Evolutionary conservation across 2,888 invertebrate species (phyloP), one percentile per base, ranked within the genome.

Genomic region (Diogma glabrata): DNA sequence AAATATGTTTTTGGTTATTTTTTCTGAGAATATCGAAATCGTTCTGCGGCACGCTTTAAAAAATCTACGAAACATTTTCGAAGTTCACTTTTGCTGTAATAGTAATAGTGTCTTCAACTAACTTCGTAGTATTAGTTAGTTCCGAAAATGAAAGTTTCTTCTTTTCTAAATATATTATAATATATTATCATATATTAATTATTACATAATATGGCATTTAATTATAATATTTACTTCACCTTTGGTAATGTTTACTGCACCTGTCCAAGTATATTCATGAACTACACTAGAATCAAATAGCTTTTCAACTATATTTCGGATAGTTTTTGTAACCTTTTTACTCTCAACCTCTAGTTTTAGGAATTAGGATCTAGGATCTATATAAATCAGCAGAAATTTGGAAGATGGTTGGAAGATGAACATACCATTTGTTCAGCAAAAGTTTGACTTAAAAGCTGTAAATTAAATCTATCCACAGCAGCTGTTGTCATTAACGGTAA

Each of bases 391-490:
- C n/a, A n/a, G n/a, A n/a, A n/a, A n/a, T n/a, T n/a, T n/a, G n/a
- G n/a, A n/a, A n/a, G n/a, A n/a, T n/a, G n/a, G n/a, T n/a, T n/a
- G n/a, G n/a, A n/a, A n/a, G n/a, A n/a, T n/a, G n/a, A n/a, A 2
- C n/a, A 36, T 36, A 36, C 36, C 36, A 36, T 36, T 36, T 36
- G 36, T 36, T 36, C 36, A 16, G 36, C 2, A 36, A 36, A 36
- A n/a, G n/a, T 36, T 36, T 12, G n/a, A 6, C 16, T 36, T 12
- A 10, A 7, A 3, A 36, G 36, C 36, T 36, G 3, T n/a, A 36
- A 2, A 3, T 28, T n/a, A 28, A 28, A 28, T 12, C 10, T n/a
- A 12, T 28, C 28, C 10, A 28, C n/a, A 28, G 28, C 28, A 28
- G 3, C 10, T 4, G 2, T n/a, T n/a, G 28, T 28, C 10, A 12